These are phyloP conservation scores for Cyphomyrmex costatus DNA, from an alignment of 1,140 invertebrate genomes.

Conservation along the genomic window DNA sequence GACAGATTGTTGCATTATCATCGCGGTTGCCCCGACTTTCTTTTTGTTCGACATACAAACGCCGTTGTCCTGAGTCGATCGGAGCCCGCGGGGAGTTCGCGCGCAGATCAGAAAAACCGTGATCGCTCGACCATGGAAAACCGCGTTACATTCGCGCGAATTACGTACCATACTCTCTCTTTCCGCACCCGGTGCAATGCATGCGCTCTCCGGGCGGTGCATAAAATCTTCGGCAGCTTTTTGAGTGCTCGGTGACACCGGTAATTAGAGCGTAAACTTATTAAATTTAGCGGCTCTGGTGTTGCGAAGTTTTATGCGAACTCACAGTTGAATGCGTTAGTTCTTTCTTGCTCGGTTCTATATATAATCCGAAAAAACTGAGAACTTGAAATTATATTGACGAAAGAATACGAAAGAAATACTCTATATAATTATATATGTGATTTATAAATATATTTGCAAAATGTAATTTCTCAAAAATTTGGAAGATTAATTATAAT, in stretches of 20 bases:
- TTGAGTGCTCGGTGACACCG: slow-evolving; percentile 43
- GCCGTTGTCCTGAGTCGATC: slow-evolving; percentile 17
- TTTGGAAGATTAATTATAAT: not conserved
- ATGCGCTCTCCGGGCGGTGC: slow-evolving; percentile 8
- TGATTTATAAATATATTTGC: not conserved
- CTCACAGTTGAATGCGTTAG: not conserved
- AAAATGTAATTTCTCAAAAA: not conserved
- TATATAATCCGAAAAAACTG: not conserved
- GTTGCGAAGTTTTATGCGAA: slow-evolving; percentile 2
- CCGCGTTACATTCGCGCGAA: slow-evolving; percentile 60
- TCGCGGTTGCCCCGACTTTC: slow-evolving; percentile 35
- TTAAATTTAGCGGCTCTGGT: slow-evolving; percentile 18
- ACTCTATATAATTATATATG: not conserved
- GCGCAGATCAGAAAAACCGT: slow-evolving; percentile 38
- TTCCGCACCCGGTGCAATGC: slow-evolving; percentile 31
- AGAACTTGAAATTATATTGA: not conserved
- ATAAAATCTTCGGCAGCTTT: slow-evolving; percentile 56
- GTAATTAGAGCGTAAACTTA: slow-evolving; percentile 59
- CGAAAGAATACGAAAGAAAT: not conserved
- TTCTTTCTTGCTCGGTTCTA: not conserved
- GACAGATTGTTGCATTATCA: slow-evolving; percentile 64
- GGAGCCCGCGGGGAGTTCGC: not conserved
- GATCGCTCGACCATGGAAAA: slow-evolving; percentile 56
- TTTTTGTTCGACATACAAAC: slow-evolving; percentile 46
- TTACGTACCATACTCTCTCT: slow-evolving; percentile 47